Conservation (phyloP, 2,113 vertebrate species). For the Atrichornis clamosus region DNA sequence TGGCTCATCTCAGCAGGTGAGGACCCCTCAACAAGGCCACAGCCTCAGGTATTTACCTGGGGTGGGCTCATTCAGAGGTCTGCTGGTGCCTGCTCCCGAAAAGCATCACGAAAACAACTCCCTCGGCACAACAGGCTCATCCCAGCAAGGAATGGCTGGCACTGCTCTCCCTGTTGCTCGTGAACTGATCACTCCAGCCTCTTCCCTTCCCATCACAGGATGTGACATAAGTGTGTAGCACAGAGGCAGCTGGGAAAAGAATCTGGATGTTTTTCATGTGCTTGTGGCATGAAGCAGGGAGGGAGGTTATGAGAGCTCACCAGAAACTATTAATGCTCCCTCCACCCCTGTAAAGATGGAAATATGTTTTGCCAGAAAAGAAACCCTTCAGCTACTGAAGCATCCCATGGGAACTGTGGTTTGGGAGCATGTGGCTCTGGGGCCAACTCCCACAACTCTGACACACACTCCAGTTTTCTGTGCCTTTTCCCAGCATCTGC, state of each 20-base stretch:
- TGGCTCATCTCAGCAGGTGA: not conserved
- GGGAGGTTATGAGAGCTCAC: not conserved
- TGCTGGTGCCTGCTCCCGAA: not conserved
- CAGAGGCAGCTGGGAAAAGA: not conserved
- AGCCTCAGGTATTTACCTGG: not conserved
- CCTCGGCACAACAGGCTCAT: not conserved
- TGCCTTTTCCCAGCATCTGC: not conserved
- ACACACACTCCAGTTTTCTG: not conserved
- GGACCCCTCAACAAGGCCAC: not conserved
- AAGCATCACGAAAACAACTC: not conserved
- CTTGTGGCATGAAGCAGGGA: not conserved
- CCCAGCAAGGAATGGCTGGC: conserved; percentile 1
- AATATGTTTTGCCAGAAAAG: not conserved
- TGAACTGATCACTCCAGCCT: not conserved
- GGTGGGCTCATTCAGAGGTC: not conserved
- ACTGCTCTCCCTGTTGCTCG: not conserved
- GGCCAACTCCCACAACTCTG: not conserved
- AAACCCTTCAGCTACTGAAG: not conserved
- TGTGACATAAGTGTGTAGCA: not conserved
- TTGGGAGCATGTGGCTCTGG: not conserved
- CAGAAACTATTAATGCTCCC: not conserved
- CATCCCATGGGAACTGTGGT: not conserved
- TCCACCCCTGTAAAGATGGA: not conserved
- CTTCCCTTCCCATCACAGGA: not conserved
- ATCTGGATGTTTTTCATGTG: not conserved